These are phyloP conservation scores for Florisuga fusca DNA, from an alignment of 2,797 vertebrate species.

Conservation along the genomic window DNA sequence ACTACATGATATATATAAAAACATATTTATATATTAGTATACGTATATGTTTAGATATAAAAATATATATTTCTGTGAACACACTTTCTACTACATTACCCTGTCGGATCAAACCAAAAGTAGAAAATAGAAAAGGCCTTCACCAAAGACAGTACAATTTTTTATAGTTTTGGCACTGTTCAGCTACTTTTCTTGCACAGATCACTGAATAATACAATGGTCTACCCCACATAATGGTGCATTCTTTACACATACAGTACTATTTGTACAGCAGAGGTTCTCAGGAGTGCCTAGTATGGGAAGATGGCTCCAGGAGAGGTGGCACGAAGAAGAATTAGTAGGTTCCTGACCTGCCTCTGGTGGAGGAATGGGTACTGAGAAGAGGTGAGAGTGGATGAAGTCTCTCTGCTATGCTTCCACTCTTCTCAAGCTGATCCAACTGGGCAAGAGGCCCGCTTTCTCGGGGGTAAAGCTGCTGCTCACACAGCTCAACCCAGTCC, in stretches of 20 bases:
- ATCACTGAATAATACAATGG: background rate
- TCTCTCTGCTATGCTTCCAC: background rate
- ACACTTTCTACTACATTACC: background rate
- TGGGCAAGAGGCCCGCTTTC: accelerated
- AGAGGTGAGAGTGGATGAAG: background rate
- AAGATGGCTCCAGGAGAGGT: background rate
- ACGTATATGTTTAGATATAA: background rate
- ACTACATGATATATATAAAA: background rate
- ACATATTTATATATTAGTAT: background rate
- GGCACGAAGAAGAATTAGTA: background rate
- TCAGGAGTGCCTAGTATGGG: background rate
- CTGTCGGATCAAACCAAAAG: background rate
- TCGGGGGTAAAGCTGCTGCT: background rate
- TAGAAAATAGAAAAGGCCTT: background rate
- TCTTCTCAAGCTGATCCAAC: background rate
- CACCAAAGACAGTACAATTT: background rate
- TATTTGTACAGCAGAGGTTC: background rate
- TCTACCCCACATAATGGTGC: background rate
- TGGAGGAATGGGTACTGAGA: background rate
- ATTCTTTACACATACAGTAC: background rate
- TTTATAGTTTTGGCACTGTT: background rate
- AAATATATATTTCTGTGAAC: background rate
- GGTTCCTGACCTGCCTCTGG: background rate
- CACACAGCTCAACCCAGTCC: accelerated
- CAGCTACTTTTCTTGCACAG: background rate